A percentile compares a stretch with the other conserved stretches of the same genome.
phyloP scores from a whole-genome alignment of 2,113 vertebrate genomes.

The Coptodon rendalli region DNA sequence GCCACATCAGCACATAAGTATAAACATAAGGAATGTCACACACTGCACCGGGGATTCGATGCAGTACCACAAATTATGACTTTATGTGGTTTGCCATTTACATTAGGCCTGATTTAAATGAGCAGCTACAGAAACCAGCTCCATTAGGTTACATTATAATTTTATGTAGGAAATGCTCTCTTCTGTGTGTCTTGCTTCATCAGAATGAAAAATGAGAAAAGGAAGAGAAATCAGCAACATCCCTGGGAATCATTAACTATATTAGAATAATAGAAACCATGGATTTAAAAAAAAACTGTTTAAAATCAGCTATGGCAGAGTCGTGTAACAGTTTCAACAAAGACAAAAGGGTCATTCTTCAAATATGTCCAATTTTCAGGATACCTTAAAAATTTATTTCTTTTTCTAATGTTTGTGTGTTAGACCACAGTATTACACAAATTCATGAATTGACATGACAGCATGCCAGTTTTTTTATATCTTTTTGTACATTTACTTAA shows the following conservation, averaged over 20 bases:
- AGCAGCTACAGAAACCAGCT: not conserved
- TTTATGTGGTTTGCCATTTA: not conserved
- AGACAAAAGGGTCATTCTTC: not conserved
- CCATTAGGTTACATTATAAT: not conserved
- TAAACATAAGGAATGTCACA: not conserved
- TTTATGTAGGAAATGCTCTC: not conserved
- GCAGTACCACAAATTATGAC: not conserved
- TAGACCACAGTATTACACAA: not conserved
- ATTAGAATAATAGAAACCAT: not conserved
- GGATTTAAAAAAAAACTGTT: not conserved
- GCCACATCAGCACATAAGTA: not conserved
- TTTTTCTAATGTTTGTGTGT: not conserved
- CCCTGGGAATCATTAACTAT: not conserved
- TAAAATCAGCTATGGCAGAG: not conserved
- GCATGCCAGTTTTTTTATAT: accelerated
- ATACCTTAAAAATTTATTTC: not conserved
- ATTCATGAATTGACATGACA: not conserved
- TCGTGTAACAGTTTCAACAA: not conserved
- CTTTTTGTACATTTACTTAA: not conserved
- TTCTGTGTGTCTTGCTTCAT: not conserved
- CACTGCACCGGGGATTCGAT: not conserved
- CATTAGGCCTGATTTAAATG: not conserved
- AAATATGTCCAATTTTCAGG: not conserved
- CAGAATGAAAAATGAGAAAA: not conserved
- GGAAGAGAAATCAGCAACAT: not conserved